Evolutionary conservation across 2,797 vertebrate genomes (phyloP).

Genomic region (Xyrichtys novacula): DNA sequence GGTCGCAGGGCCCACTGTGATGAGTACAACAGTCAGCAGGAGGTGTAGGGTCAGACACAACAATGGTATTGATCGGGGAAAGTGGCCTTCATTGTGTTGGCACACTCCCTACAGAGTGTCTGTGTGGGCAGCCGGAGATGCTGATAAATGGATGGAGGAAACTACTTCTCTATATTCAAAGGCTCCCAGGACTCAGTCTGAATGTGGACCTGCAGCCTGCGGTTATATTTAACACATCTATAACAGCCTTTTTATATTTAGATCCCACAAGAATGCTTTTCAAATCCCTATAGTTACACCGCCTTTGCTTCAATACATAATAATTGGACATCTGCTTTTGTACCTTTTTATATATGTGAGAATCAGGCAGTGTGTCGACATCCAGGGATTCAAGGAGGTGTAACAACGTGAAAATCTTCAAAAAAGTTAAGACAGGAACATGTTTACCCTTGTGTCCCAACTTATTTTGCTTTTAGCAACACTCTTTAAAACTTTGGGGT

Average conservation of each 20-base stretch:
- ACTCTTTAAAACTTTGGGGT: no score
- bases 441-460: no score
- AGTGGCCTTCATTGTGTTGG: constrained; percentile 70
- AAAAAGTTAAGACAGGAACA: no score
- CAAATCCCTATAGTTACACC: no score
- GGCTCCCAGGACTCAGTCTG: constrained; percentile 11
- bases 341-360: background rate
- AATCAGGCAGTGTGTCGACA: background rate
- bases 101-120: constrained; percentile 70
- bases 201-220: constrained; percentile 12
- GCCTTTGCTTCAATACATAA: background rate
- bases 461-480: no score
- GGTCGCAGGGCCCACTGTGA: constrained; percentile 54
- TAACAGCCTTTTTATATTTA: background rate
- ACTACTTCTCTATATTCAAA: constrained; percentile 31
- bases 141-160: constrained; percentile 63
- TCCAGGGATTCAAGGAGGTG: background rate
- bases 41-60: constrained; percentile 62
- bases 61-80: constrained; percentile 77
- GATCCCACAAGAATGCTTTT: background rate
- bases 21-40: constrained; percentile 64
- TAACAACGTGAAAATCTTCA: no score
- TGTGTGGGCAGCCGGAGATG: constrained; percentile 62
- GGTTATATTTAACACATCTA: constrained; percentile 3
- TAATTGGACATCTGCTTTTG: background rate